phyloP scores from a whole-genome alignment of 2,888 invertebrate genomes.

The Chymomyza fuscimana region DNA sequence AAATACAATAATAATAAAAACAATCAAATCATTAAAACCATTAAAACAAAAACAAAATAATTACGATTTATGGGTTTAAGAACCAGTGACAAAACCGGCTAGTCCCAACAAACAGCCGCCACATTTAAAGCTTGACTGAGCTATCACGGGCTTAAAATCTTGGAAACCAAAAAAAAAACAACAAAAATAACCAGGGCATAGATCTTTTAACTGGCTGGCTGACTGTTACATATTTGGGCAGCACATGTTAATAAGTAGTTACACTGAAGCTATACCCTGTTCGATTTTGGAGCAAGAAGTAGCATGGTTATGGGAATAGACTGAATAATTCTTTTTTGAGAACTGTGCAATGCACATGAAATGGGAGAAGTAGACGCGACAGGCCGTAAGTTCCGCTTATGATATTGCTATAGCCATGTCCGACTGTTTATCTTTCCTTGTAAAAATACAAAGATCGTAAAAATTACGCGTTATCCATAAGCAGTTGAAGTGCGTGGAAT shows the following conservation, averaged over 20 bases:
- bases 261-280: not conserved
- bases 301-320: too few species aligned
- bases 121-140: conserved; percentile 31
- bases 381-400: too few species aligned
- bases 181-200: not conserved
- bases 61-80: not conserved
- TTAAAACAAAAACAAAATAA: not conserved
- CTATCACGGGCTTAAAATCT: conserved; percentile 19
- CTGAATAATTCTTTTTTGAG: too few species aligned
- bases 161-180: not conserved
- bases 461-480: too few species aligned
- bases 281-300: not conserved
- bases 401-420: too few species aligned
- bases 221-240: conserved; percentile 8
- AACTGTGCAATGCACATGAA: too few species aligned
- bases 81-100: not conserved
- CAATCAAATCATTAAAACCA: conserved; percentile 39
- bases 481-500: too few species aligned
- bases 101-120: not conserved
- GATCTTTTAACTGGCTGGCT: not conserved
- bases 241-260: not conserved
- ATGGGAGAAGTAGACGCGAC: too few species aligned
- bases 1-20: conserved; percentile 3
- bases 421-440: too few species aligned
- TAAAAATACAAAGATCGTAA: too few species aligned